Conservation (phyloP, 2,113 vertebrate genomes). For the Hippocampus zosterae region DNA sequence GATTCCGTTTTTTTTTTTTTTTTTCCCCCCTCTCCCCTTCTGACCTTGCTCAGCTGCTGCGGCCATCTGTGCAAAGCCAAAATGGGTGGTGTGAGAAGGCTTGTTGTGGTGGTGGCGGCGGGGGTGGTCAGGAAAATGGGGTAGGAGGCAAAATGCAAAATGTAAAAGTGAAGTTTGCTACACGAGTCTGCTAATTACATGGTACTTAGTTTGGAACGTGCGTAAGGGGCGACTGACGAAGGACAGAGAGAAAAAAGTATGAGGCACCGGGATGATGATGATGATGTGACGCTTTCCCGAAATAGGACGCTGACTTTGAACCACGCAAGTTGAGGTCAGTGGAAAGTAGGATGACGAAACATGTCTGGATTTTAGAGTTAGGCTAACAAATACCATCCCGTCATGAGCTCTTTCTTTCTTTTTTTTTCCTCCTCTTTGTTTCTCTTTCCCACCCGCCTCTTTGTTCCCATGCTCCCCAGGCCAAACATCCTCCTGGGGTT, state of each 20-base stretch:
- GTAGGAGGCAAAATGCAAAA: conserved; percentile 28
- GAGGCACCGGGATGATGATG: conserved; percentile 45
- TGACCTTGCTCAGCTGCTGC: conserved; percentile 70
- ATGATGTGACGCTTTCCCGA: conserved; percentile 43
- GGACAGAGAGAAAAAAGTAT: conserved; percentile 30
- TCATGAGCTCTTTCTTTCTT: conserved; percentile 44
- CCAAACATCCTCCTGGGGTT: conserved; percentile 56
- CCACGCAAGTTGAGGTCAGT: conserved; percentile 43
- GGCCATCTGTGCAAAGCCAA: conserved; percentile 72
- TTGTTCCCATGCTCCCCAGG: conserved; percentile 61
- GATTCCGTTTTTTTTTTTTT: conserved; percentile 16
- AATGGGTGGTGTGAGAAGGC: conserved; percentile 47
- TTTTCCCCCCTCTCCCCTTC: conserved; percentile 39
- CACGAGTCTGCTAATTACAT: neutral
- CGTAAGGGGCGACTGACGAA: conserved; percentile 25
- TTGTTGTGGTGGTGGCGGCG: conserved; percentile 15
- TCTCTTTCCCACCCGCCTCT: conserved; percentile 14
- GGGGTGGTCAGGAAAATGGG: neutral
- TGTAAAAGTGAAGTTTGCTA: conserved; percentile 9
- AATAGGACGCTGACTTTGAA: conserved; percentile 40
- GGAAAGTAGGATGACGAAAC: conserved; percentile 59
- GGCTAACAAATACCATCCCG: conserved; percentile 35
- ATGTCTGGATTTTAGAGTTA: conserved; percentile 52
- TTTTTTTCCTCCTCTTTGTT: conserved; percentile 12
- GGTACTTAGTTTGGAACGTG: conserved; percentile 24